Evolutionary conservation across 64 coral and sea anemone genomes (phyloP), one percentile per base, ranked within the genome.

Genomic region (Porites lutea): DNA sequence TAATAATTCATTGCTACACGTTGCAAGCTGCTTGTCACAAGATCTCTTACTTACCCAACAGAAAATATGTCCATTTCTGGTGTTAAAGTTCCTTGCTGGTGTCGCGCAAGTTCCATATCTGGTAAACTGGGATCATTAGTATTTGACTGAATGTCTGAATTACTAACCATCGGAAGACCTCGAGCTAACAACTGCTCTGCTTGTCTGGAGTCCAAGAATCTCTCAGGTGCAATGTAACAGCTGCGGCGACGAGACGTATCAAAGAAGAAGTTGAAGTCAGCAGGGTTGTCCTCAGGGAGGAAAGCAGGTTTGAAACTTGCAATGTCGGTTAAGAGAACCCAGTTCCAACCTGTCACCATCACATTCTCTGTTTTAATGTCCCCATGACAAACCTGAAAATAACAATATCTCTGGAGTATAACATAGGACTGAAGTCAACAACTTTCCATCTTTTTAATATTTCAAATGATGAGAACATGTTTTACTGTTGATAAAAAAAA

Each of bases 301-400:
- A 92, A 96, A 0, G 89, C 91, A 13, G 97, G 97, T 68, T 99
- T 99, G 52, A 99, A 95, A 76, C 94, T 96, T 45, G 97, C 97
- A 50, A 99, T 77, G 89, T 99, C 97, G 12, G 97, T 94, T 20
- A 99, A 65, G 2, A 99, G 73, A 13, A 96, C 97, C 94, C 94
- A 99, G 77, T 95, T 99, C 97, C 97, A 99, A 4, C 94, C 87
- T 9, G 97, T 93, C 4, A 96, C 94, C 97, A 99, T 99, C 5
- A 99, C 89, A 64, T 99, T 99, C 72, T 99, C 97, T 55, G 96
- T 95, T 68, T 98, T 98, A 18, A 99, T 99, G 63, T 99, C 97
- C 72, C 97, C 97, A 91, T 99, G 97, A 66, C 94, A 99, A 16
- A 99, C 94, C 97, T 99, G 23, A 7, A 60, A 78, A 44, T 43